A percentile compares a stretch with the other conserved stretches of the same genome.
Conservation (phyloP, 2,888 invertebrate species). For the Conistra vaccinii region DNA sequence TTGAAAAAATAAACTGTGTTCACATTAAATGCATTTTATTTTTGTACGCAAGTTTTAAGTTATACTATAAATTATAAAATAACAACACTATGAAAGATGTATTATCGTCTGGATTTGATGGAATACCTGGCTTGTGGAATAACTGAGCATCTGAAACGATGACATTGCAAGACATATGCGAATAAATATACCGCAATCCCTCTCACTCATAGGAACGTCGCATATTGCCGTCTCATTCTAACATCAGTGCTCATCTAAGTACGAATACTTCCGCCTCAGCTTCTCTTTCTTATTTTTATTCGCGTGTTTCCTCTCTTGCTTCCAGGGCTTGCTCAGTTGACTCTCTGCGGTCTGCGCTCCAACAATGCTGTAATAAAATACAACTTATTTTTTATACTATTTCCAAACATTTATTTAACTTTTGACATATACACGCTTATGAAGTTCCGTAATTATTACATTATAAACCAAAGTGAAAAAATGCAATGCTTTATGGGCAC, state of each 20-base stretch:
- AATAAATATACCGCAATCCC: constrained; percentile 39
- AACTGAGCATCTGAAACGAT: neutral
- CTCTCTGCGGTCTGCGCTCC: constrained; percentile 72
- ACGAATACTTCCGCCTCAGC: constrained; percentile 95
- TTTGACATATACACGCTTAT: no score
- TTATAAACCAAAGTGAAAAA: no score
- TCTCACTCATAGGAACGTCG: constrained; percentile 34
- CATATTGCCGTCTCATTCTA: constrained; percentile 41
- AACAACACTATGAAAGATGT: constrained; percentile 6
- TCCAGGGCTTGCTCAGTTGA: constrained; percentile 92
- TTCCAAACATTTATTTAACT: no score
- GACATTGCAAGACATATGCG: constrained; percentile 4
- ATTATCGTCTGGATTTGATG: constrained; percentile 1
- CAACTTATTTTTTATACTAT: no score
- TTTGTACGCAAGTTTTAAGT: constrained; percentile 25
- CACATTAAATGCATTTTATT: constrained; percentile 56
- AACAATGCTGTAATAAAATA: constrained; percentile 74
- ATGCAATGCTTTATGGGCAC: no score
- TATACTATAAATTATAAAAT: constrained; percentile 12
- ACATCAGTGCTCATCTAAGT: constrained; percentile 94
- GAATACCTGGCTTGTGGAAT: neutral
- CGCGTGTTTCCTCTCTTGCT: constrained; percentile 95
- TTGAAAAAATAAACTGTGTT: constrained; percentile 22
- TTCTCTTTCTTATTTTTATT: constrained; percentile 98
- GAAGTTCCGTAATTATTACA: no score